Evolutionary conservation across 2,797 vertebrate genomes (phyloP), one percentile per base, ranked within the genome.

Genomic region (Pelodytes ibericus): DNA sequence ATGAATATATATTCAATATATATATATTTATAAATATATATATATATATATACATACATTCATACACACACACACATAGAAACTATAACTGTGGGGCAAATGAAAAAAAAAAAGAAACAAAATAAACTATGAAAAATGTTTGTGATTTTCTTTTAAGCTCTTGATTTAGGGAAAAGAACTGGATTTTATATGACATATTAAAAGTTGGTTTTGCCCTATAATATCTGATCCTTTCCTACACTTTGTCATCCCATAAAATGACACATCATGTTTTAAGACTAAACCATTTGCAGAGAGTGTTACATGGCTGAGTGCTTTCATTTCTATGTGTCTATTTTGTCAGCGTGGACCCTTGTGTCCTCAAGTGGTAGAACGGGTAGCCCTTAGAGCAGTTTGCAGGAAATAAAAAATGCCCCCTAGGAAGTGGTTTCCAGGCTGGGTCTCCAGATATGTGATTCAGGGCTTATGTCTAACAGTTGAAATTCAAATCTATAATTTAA

Each of bases 401-500:
- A 91, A 89, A 89, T 91, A 90, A 90, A n/a, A 91, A 92, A 90
- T 89, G 90, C 91, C 92, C 49, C 90, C 75, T 82, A 91, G 89
- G 92, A 90, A 90, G 87, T 87, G 89, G 89, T 92, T 90, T 90
- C 91, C 84, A 85, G 82, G 88, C 87, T 90, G 85, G 90, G 91
- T 93, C 92, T 92, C 91, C 93, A 92, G 91, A 90, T 90, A 93
- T 94, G 89, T 90, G 92, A 93, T 93, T 94, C 93, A 90, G 90
- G 87, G 89, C 91, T 91, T 91, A 90, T 91, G 89, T 89, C 90
- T 93, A 92, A 89, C 90, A 92, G 91, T 79, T 92, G 91, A 93
- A 94, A 92, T 93, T 93, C 91, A 94, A 94, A 94, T 94, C 93
- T 92, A 93, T 94, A 95, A 93, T 94, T 95, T 94, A 93, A 94